phyloP scores from a whole-genome alignment of 2,888 invertebrate species.

The Cheilosia urbana region DNA sequence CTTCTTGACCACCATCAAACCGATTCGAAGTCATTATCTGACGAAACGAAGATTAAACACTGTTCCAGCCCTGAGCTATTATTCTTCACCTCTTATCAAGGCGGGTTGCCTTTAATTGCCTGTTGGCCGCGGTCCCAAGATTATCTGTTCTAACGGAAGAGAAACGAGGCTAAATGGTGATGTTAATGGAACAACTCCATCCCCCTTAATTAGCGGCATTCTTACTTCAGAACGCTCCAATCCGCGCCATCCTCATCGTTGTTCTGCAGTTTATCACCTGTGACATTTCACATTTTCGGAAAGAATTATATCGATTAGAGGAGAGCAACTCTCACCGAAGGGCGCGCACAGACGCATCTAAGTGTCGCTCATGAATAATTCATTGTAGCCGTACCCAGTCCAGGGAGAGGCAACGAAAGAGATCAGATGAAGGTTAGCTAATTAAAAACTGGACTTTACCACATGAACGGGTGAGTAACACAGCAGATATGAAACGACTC shows the following conservation, averaged over 20 bases:
- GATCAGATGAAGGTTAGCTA: constrained; percentile 21
- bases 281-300: constrained; percentile 55
- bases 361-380: constrained; percentile 61
- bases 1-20: neutral
- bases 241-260: neutral
- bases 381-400: constrained; percentile 14
- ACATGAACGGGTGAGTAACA: neutral
- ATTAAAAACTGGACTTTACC: constrained; percentile 53
- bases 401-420: constrained; percentile 3
- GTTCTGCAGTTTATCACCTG: constrained; percentile 64
- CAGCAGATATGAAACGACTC: constrained; percentile 30
- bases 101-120: constrained; percentile 38
- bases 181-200: constrained; percentile 66
- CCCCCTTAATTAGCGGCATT: constrained; percentile 58
- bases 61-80: constrained; percentile 36
- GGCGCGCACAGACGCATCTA: constrained; percentile 26
- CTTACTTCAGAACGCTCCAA: constrained; percentile 35
- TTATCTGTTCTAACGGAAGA: constrained; percentile 14
- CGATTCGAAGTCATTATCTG: constrained; percentile 30
- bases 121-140: constrained; percentile 25
- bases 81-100: constrained; percentile 43
- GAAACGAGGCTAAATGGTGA: constrained; percentile 39
- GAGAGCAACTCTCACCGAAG: neutral
- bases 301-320: constrained; percentile 28
- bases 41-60: constrained; percentile 50